phyloP scores from a whole-genome alignment of 2,113 vertebrate species.

The Octodon degus region DNA sequence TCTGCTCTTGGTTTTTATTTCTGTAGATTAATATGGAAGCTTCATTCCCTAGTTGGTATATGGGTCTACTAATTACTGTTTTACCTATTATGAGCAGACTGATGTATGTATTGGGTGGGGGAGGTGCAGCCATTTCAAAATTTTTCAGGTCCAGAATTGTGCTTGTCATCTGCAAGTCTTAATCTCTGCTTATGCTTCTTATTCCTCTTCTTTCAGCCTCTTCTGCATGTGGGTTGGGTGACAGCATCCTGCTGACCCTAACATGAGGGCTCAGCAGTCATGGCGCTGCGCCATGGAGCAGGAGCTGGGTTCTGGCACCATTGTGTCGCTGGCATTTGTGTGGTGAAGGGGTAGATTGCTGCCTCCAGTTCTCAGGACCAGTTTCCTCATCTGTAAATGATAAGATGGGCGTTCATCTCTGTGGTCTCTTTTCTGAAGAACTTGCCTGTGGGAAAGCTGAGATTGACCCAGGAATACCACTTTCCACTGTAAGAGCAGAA shows the following conservation, averaged over 20 bases:
- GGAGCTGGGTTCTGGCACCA: not conserved
- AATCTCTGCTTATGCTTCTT: not conserved
- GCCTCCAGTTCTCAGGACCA: not conserved
- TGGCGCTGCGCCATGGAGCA: not conserved
- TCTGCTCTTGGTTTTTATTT: slow-evolving; percentile 9
- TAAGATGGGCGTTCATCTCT: not conserved
- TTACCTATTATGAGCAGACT: not conserved
- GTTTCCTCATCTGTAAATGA: not conserved
- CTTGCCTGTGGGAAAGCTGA: not conserved
- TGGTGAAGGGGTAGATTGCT: not conserved
- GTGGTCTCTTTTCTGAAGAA: not conserved
- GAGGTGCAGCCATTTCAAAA: not conserved
- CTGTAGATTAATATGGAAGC: not conserved
- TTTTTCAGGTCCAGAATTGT: not conserved
- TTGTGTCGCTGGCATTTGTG: not conserved
- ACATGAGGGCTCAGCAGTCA: not conserved
- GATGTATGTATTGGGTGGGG: not conserved
- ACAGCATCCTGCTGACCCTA: not conserved
- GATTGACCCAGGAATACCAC: not conserved
- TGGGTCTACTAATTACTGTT: slow-evolving; percentile 11
- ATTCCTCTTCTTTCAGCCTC: not conserved
- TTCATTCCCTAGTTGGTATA: not conserved
- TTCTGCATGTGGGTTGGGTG: not conserved
- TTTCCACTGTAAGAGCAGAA: not conserved
- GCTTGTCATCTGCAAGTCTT: not conserved